A percentile compares a stretch with the other conserved stretches of the same genome.
phyloP scores from a whole-genome alignment of 2,888 invertebrate species.

The Aplocera efformata region DNA sequence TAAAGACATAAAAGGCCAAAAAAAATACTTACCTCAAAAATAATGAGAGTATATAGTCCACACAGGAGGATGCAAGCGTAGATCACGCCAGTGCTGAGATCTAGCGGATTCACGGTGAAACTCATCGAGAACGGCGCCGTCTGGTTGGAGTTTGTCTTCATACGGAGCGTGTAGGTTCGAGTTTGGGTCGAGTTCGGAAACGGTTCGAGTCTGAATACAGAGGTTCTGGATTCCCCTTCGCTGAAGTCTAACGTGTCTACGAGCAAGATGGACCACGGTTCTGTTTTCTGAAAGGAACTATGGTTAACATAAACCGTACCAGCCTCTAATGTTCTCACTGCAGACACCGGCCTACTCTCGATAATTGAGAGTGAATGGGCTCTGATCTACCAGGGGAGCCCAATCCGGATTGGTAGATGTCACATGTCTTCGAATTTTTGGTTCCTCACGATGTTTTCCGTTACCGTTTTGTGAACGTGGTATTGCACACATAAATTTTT shows the following conservation, averaged over 20 bases:
- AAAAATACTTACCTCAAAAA: constrained; percentile 87
- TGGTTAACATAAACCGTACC: no score
- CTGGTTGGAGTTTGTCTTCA: constrained; percentile 39
- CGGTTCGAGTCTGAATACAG: constrained; percentile 52
- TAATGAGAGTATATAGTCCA: constrained; percentile 88
- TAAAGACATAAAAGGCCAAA: no score
- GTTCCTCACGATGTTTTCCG: no score
- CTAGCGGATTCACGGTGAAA: constrained; percentile 83
- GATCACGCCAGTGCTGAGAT: constrained; percentile 83
- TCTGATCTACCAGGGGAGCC: no score
- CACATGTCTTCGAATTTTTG: no score
- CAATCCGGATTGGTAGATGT: no score
- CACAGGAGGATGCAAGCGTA: constrained; percentile 87
- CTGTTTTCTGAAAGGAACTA: constrained; percentile 53
- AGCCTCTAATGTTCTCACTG: no score
- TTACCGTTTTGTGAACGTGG: no score
- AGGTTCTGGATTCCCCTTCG: constrained; percentile 64
- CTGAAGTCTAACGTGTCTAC: constrained; percentile 82
- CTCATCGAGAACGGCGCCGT: constrained; percentile 55
- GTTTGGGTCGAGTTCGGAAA: constrained; percentile 26
- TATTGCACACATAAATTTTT: no score
- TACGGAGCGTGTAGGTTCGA: constrained; percentile 39
- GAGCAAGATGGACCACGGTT: constrained; percentile 81
- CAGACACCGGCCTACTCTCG: no score
- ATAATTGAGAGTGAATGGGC: no score